phyloP scores from a whole-genome alignment of 37 sponge, comb jelly and placozoan genomes.

The Cliona cf. orientalis region DNA sequence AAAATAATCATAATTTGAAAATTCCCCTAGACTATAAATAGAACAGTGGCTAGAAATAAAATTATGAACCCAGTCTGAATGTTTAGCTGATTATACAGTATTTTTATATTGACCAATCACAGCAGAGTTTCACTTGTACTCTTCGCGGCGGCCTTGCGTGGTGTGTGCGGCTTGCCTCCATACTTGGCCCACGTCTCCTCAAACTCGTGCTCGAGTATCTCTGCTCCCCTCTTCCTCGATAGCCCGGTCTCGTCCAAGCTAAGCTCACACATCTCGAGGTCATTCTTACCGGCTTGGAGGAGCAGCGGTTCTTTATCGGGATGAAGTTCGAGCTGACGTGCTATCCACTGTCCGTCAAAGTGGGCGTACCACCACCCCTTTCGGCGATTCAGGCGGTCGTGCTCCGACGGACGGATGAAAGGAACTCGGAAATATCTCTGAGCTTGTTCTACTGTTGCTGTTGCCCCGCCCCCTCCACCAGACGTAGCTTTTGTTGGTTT shows the following conservation, averaged over 20 bases:
- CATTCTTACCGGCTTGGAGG: conserved; percentile 90
- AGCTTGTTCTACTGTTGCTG: conserved; percentile 22
- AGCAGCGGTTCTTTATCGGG: conserved; percentile 82
- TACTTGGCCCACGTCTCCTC: conserved; percentile 83
- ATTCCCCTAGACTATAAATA: too few species aligned
- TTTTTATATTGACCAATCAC: too few species aligned
- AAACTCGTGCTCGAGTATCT: conserved; percentile 89
- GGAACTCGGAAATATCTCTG: conserved; percentile 96
- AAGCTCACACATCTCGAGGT: conserved; percentile 98
- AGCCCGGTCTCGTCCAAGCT: conserved; percentile 94
- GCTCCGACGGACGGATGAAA: conserved; percentile 75
- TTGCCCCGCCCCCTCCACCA: not conserved
- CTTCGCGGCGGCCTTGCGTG: too few species aligned
- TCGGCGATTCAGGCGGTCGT: conserved; percentile 51
- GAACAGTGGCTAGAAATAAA: too few species aligned
- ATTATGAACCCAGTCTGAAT: too few species aligned
- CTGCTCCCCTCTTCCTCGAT: conserved; percentile 89
- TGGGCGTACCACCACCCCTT: conserved; percentile 99
- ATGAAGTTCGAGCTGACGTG: conserved; percentile 93
- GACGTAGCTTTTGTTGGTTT: not conserved
- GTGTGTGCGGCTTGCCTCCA: conserved; percentile 76
- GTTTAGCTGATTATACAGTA: too few species aligned
- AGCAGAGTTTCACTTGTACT: too few species aligned
- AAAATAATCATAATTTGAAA: too few species aligned
- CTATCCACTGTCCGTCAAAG: conserved; percentile 98